A percentile compares a stretch with the other conserved stretches of the same genome.
Evolutionary conservation across 2,113 vertebrate genomes (phyloP).

Genomic region (Pterocles orientalis): DNA sequence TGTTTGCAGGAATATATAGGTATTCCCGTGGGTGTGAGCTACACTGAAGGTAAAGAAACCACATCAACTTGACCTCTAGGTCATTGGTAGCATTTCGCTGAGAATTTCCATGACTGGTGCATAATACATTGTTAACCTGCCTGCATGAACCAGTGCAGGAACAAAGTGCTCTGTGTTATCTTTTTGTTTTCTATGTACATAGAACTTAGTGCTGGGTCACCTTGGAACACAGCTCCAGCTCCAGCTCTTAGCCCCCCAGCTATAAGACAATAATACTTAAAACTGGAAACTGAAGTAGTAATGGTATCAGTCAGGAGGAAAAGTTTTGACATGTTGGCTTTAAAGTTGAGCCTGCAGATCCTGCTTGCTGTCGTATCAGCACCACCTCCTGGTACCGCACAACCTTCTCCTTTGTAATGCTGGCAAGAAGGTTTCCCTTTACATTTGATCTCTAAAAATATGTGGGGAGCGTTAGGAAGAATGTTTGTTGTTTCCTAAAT

Average conservation of each 20-base stretch:
- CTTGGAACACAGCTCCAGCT: not conserved
- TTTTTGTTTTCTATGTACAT: not conserved
- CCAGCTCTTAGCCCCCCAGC: not conserved
- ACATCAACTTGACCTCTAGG: not conserved
- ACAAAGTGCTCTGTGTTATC: not conserved
- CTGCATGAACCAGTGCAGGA: not conserved
- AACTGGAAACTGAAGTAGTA: not conserved
- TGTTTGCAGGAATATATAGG: not conserved
- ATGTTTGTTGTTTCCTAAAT: not conserved
- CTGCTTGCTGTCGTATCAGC: constrained; percentile 10
- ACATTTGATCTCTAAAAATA: not conserved
- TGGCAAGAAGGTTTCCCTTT: not conserved
- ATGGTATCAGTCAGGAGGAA: not conserved
- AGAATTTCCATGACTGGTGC: not conserved
- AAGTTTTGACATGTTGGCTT: not conserved
- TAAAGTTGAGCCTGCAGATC: not conserved
- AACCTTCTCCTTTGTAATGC: not conserved
- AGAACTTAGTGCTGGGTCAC: not conserved
- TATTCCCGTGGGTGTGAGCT: not conserved
- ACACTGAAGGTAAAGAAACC: not conserved
- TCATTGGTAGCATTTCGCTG: not conserved
- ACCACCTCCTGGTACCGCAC: constrained; percentile 49
- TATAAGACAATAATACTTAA: not conserved
- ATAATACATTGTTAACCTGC: rapidly evolving
- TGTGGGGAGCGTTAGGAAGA: not conserved